Evolutionary conservation across 2,888 invertebrate species (phyloP).

Genomic region (Volucella inanis): DNA sequence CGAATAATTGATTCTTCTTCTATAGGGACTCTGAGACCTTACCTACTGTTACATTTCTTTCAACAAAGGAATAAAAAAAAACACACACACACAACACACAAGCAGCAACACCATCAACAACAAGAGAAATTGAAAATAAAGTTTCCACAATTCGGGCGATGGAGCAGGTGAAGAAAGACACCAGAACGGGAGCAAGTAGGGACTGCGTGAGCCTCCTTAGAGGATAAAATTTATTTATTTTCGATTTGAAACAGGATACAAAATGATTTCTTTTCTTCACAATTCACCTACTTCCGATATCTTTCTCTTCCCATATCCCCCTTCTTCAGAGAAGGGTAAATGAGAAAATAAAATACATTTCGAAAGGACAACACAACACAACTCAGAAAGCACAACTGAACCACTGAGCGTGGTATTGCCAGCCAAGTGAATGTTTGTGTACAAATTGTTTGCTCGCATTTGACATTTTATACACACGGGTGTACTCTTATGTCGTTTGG

Average conservation of each 20-base stretch:
- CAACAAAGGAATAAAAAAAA: background rate
- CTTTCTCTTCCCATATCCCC: slow-evolving; percentile 1
- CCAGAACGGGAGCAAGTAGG: background rate
- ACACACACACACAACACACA: background rate
- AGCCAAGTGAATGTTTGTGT: slow-evolving; percentile 55
- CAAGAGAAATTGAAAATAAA: slow-evolving; percentile 47
- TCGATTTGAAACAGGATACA: slow-evolving; percentile 71
- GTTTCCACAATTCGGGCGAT: slow-evolving; percentile 1
- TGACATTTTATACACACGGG: slow-evolving; percentile 69
- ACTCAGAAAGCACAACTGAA: slow-evolving; percentile 26
- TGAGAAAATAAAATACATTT: slow-evolving; percentile 13
- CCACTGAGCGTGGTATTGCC: too few species aligned
- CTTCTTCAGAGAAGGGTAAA: too few species aligned
- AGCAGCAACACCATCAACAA: slow-evolving; percentile 1
- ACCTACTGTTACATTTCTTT: slow-evolving; percentile 32
- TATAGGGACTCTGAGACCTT: slow-evolving; percentile 34
- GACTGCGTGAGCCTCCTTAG: slow-evolving; percentile 47
- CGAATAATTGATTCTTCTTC: slow-evolving; percentile 57
- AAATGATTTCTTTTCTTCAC: slow-evolving; percentile 46
- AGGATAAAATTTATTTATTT: slow-evolving; percentile 70
- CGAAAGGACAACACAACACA: slow-evolving; percentile 27
- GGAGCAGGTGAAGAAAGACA: too few species aligned
- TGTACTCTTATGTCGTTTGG: slow-evolving; percentile 53
- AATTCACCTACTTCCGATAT: slow-evolving; percentile 10
- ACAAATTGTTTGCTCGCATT: slow-evolving; percentile 71